Percentiles rank a stretch among this genome's conserved stretches.
phyloP scores from a whole-genome alignment of 2,797 vertebrate genomes.

The Syncerus caffer region DNA sequence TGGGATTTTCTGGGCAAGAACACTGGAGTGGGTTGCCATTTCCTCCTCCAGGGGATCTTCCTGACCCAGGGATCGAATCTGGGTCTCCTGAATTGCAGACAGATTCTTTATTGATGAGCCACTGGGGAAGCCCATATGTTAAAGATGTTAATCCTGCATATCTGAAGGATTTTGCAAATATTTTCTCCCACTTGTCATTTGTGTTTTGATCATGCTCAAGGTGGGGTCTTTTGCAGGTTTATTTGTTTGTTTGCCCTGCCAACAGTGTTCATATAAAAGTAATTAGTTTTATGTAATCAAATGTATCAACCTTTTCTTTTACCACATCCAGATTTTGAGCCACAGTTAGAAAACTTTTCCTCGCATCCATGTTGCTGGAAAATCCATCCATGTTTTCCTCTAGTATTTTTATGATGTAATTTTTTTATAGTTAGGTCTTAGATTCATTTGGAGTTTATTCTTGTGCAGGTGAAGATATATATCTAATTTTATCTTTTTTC shows the following conservation, averaged over 20 bases:
- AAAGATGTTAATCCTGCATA: neutral
- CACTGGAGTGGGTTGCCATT: neutral
- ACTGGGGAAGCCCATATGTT: neutral
- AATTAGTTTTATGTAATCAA: neutral
- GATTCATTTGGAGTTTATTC: neutral
- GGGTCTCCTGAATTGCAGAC: neutral
- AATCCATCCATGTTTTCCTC: neutral
- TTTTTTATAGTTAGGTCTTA: neutral
- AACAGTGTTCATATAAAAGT: neutral
- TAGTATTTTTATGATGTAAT: neutral
- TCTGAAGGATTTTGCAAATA: neutral
- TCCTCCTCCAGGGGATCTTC: neutral
- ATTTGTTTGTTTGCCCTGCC: neutral
- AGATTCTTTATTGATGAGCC: neutral
- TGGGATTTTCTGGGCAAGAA: neutral
- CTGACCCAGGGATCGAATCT: neutral
- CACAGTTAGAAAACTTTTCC: neutral
- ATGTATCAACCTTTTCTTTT: neutral
- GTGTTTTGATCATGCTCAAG: neutral
- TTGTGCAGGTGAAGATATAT: neutral
- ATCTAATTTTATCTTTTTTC: neutral
- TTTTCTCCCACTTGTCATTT: neutral
- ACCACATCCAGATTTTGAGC: neutral
- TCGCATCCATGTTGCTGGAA: neutral
- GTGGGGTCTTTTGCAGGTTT: neutral